phyloP scores from a whole-genome alignment of 1,140 invertebrate species.

The Tenebrio molitor region DNA sequence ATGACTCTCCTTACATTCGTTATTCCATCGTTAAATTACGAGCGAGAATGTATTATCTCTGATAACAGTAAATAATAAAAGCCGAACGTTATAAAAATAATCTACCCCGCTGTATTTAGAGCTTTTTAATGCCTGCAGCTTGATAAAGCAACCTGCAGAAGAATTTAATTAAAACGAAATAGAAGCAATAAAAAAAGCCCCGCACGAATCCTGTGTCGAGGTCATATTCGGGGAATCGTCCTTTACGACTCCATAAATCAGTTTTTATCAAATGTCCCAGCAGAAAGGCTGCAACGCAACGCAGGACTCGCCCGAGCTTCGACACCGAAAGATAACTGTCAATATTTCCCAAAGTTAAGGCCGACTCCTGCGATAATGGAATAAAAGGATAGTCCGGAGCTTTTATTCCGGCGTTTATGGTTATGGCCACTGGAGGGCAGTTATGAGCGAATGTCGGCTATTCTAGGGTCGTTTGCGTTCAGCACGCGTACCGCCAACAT shows the following conservation, averaged over 20 bases:
- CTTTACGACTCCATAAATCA: constrained; percentile 34
- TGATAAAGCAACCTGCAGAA: constrained; percentile 29
- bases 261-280: constrained; percentile 22
- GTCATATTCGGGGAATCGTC: constrained; percentile 21
- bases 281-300: background rate
- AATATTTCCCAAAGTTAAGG: constrained; percentile 35
- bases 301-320: background rate
- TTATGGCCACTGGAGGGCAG: constrained; percentile 40
- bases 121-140: background rate
- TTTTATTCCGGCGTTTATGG: constrained; percentile 47
- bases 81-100: constrained; percentile 26
- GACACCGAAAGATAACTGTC: constrained; percentile 43
- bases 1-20: background rate
- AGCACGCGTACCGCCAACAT: constrained; percentile 12
- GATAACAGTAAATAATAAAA: constrained; percentile 10
- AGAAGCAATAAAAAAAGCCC: constrained; percentile 34
- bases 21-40: background rate
- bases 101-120: background rate
- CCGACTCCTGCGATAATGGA: constrained; percentile 32
- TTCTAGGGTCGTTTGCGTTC: constrained; percentile 48
- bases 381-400: constrained; percentile 39
- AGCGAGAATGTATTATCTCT: background rate
- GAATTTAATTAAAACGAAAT: constrained; percentile 36
- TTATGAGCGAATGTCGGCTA: constrained; percentile 39
- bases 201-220: constrained; percentile 31